Evolutionary conservation across 37 sponge, comb jelly and placozoan genomes (phyloP).

Genomic region (Cliona cf. orientalis): DNA sequence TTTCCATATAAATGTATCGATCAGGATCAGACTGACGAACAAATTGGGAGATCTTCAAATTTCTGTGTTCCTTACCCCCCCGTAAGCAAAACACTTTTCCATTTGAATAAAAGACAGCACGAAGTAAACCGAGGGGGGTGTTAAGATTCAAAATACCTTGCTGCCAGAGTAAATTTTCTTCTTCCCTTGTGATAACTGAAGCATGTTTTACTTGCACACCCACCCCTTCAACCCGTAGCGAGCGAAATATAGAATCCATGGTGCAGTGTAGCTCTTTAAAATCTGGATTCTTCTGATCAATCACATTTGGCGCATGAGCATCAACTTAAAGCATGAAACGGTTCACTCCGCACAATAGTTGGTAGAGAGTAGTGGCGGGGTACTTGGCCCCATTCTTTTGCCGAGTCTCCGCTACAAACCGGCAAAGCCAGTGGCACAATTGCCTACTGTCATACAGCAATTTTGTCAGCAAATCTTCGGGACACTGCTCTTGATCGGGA

Average conservation of each 20-base stretch:
- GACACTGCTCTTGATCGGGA: background rate
- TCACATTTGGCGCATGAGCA: background rate
- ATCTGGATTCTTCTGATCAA: background rate
- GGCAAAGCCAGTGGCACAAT: background rate
- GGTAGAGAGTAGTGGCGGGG: background rate
- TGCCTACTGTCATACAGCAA: too few relatives aligned
- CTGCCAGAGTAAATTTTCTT: background rate
- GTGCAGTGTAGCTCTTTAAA: background rate
- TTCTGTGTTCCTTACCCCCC: background rate
- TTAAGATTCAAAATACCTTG: background rate
- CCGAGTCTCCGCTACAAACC: background rate
- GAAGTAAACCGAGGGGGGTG: background rate
- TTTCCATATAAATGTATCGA: constrained; percentile 12
- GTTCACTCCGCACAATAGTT: background rate
- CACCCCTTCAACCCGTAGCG: background rate
- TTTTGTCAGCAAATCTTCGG: background rate
- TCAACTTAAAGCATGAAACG: background rate
- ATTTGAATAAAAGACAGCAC: background rate
- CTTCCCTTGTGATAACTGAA: background rate
- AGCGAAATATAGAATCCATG: background rate
- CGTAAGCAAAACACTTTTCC: constrained; percentile 9
- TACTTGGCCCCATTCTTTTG: background rate
- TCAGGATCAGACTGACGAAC: constrained; percentile 5
- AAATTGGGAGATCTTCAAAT: constrained; percentile 1
- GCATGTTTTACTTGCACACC: constrained; percentile 11